A percentile compares a stretch with the other conserved stretches of the same genome.
Evolutionary conservation across 2,888 invertebrate species (phyloP).

Genomic region (Tiliacea aurago): DNA sequence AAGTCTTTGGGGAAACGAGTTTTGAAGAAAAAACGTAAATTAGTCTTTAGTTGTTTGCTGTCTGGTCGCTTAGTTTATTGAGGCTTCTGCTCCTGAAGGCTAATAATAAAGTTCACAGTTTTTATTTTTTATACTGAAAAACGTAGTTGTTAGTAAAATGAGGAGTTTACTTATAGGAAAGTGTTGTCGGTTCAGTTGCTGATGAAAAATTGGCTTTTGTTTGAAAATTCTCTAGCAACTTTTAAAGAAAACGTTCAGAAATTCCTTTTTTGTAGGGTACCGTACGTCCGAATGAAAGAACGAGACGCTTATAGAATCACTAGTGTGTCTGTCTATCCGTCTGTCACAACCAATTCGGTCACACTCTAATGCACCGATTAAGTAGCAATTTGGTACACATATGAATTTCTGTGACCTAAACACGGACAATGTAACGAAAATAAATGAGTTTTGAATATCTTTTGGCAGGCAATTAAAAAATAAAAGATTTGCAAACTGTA

Average conservation of each 20-base stretch:
- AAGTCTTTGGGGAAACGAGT: conserved; percentile 40
- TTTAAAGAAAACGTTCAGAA: background rate
- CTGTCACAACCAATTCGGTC: too few species aligned
- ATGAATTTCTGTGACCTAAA: too few species aligned
- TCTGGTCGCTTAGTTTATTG: conserved; percentile 34
- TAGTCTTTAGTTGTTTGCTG: conserved; percentile 46
- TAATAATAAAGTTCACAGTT: conserved; percentile 41
- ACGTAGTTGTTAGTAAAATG: conserved; percentile 25
- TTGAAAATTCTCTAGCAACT: background rate
- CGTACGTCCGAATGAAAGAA: too few species aligned
- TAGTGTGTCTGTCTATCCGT: too few species aligned
- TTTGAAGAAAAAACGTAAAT: conserved; percentile 53
- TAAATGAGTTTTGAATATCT: too few species aligned
- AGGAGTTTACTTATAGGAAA: conserved; percentile 22
- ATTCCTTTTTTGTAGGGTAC: background rate
- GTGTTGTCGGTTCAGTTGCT: conserved; percentile 20
- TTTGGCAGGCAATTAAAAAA: too few species aligned
- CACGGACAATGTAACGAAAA: too few species aligned
- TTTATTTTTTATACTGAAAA: conserved; percentile 36
- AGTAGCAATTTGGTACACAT: too few species aligned
- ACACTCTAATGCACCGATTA: too few species aligned
- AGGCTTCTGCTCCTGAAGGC: conserved; percentile 40
- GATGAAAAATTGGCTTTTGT: conserved; percentile 1
- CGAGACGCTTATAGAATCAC: too few species aligned
- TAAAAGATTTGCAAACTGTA: too few species aligned